A percentile compares a stretch with the other conserved stretches of the same genome.
phyloP scores from a whole-genome alignment of 2,888 invertebrate genomes.

The Tetramorium bicarinatum region DNA sequence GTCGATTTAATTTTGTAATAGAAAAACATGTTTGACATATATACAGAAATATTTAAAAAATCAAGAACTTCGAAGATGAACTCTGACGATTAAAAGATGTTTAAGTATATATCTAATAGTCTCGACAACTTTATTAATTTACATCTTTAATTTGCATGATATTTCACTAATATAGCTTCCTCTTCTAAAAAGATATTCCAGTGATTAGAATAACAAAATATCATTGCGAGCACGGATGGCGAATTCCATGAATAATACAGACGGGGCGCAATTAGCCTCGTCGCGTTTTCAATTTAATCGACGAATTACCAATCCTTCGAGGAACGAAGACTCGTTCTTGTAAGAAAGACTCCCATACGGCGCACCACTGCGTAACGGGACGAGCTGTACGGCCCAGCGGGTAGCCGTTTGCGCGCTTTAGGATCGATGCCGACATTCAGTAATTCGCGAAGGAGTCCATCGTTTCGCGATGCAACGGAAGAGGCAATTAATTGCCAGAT shows the following conservation, averaged over 20 bases:
- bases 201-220: slow-evolving; percentile 16
- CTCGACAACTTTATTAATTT: slow-evolving; percentile 2
- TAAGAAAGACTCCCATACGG: slow-evolving; percentile 74
- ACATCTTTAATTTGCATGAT: not conserved
- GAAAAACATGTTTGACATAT: slow-evolving; percentile 55
- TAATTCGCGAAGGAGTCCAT: slow-evolving; percentile 15
- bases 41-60: not conserved
- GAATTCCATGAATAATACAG: slow-evolving; percentile 85
- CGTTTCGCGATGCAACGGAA: slow-evolving; percentile 3
- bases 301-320: slow-evolving; percentile 85
- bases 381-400: slow-evolving; percentile 65
- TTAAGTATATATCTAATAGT: not conserved
- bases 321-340: slow-evolving; percentile 77
- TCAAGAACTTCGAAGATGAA: not conserved
- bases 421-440: slow-evolving; percentile 13
- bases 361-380: slow-evolving; percentile 56
- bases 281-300: slow-evolving; percentile 85
- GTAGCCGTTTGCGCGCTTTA: slow-evolving; percentile 57
- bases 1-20: slow-evolving; percentile 64
- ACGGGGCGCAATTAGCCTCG: slow-evolving; percentile 84
- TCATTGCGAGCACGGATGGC: slow-evolving; percentile 46
- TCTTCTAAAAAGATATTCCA: not conserved
- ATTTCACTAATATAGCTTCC: not conserved
- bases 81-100: not conserved
- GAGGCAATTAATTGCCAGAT: slow-evolving; percentile 1